Evolutionary conservation across 2,888 invertebrate genomes (phyloP).

Genomic region (Keiferia lycopersicella): DNA sequence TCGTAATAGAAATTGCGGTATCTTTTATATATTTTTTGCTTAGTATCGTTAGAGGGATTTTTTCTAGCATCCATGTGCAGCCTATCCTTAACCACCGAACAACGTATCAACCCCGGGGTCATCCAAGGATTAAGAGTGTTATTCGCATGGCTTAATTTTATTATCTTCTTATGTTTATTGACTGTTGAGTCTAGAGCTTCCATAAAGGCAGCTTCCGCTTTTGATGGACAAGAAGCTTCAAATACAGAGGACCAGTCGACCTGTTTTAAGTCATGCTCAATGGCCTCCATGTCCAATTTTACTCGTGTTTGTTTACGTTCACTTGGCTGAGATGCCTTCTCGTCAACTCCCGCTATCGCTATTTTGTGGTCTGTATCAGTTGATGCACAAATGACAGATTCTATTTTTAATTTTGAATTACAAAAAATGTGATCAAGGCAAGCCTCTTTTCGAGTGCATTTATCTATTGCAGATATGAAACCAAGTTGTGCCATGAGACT

Average conservation of each 20-base stretch:
- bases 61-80: not conserved
- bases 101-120: not conserved
- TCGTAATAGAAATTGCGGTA: not conserved
- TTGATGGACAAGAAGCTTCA: too few relatives aligned
- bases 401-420: too few relatives aligned
- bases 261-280: not conserved
- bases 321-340: not conserved
- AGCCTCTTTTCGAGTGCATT: not conserved
- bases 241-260: too few relatives aligned
- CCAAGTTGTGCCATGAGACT: not conserved
- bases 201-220: too few relatives aligned
- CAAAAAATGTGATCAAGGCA: not conserved
- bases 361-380: not conserved
- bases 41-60: not conserved
- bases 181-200: too few relatives aligned
- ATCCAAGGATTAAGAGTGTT: not conserved
- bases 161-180: too few relatives aligned
- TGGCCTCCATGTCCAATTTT: not conserved
- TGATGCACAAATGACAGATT: not conserved
- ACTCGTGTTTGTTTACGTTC: not conserved
- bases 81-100: not conserved
- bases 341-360: not conserved
- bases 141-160: too few relatives aligned
- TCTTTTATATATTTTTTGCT: not conserved
- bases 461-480: not conserved